Percentiles rank a stretch among this genome's conserved stretches.
Evolutionary conservation across 2,797 vertebrate genomes (phyloP).

Genomic region (Malurus splendens): DNA sequence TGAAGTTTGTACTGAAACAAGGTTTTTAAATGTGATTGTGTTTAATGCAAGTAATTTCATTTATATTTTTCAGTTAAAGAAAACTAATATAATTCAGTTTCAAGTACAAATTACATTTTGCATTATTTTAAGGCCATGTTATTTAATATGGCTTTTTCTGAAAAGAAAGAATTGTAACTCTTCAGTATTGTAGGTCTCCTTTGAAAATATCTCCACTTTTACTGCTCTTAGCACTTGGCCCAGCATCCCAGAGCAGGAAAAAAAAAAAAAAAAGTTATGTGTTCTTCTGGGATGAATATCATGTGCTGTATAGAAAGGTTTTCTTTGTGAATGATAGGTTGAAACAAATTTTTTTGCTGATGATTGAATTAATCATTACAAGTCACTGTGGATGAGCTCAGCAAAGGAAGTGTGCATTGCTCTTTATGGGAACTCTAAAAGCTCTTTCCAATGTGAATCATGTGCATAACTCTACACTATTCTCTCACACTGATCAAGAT

Average conservation of each 20-base stretch:
- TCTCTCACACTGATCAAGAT: background rate
- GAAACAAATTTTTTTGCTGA: background rate
- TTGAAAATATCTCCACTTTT: background rate
- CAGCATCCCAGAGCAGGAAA: background rate
- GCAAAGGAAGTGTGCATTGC: background rate
- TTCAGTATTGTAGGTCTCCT: background rate
- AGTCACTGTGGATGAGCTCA: background rate
- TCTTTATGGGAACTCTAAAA: background rate
- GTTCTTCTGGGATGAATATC: background rate
- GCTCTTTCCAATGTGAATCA: background rate
- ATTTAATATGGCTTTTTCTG: background rate
- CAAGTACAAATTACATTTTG: background rate
- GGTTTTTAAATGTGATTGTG: background rate
- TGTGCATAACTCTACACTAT: background rate
- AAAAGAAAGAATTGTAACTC: background rate
- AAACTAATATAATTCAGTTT: background rate
- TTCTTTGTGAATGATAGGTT: background rate
- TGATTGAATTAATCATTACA: background rate
- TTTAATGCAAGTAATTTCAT: background rate
- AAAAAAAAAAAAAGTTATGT: background rate
- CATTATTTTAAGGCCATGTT: background rate
- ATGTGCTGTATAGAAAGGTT: background rate
- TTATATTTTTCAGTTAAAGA: background rate
- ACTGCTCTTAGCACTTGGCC: background rate
- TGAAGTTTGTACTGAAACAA: background rate